Evolutionary conservation across 2,888 invertebrate genomes (phyloP).

Genomic region (Leptogaster cylindrica): DNA sequence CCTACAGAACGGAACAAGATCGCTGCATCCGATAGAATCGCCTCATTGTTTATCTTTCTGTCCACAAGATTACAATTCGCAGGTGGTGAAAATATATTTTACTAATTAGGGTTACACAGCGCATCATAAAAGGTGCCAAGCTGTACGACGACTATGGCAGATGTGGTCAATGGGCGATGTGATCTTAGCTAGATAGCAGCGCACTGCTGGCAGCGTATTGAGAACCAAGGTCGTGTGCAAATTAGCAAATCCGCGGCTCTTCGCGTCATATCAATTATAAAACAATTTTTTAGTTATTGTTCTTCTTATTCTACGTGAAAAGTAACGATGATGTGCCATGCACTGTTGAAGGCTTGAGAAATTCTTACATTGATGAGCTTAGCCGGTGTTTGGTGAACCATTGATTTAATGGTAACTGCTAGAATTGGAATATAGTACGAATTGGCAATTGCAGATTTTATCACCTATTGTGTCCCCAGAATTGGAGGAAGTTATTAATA

Average conservation of each 20-base stretch:
- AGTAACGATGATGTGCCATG: background rate
- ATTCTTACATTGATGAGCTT: background rate
- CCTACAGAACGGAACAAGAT: constrained; percentile 25
- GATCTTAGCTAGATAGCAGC: constrained; percentile 9
- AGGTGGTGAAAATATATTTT: constrained; percentile 2
- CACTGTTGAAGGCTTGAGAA: constrained; percentile 1
- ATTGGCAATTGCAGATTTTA: constrained; percentile 2
- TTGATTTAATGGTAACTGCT: background rate
- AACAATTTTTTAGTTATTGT: constrained; percentile 25
- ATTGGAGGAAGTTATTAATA: constrained; percentile 9
- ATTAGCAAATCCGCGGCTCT: constrained; percentile 12
- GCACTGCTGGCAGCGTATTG: background rate
- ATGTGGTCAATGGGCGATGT: constrained; percentile 27
- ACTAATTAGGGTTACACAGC: background rate
- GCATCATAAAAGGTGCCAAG: background rate
- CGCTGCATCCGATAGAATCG: constrained; percentile 34
- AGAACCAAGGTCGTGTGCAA: constrained; percentile 27
- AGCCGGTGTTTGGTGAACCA: too few relatives aligned
- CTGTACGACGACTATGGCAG: background rate
- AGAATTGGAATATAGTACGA: background rate
- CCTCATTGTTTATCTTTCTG: constrained; percentile 36
- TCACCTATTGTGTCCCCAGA: background rate
- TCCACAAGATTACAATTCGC: constrained; percentile 36
- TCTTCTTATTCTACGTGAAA: constrained; percentile 9
- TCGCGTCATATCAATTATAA: constrained; percentile 33